These are phyloP conservation scores for Myrmophylax atrothorax DNA, from an alignment of 2,113 vertebrate genomes.

Conservation along the genomic window DNA sequence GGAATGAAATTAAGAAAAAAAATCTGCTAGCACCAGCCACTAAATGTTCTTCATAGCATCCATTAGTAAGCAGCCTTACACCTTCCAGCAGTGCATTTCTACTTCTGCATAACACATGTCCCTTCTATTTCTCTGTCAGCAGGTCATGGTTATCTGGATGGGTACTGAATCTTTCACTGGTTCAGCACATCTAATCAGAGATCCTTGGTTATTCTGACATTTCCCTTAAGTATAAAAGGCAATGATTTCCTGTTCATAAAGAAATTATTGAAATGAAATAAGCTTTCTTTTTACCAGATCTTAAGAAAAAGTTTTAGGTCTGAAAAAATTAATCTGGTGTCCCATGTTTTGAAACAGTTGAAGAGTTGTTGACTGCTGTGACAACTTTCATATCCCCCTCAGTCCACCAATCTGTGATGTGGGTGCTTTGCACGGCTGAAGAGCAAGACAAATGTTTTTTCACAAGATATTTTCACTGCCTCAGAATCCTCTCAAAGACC, in stretches of 20 bases:
- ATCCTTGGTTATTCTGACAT: not conserved
- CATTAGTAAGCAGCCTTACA: not conserved
- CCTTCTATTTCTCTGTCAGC: not conserved
- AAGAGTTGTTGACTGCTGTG: not conserved
- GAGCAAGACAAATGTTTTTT: slow-evolving; percentile 19
- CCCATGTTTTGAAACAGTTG: not conserved
- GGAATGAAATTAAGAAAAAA: not conserved
- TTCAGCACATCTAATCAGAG: not conserved
- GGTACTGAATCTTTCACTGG: not conserved
- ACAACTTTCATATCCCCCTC: not conserved
- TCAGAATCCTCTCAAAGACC: not conserved
- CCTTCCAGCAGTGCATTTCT: not conserved
- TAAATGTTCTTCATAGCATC: not conserved
- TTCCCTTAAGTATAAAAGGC: not conserved
- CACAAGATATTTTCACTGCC: slow-evolving; percentile 21
- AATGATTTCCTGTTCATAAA: not conserved
- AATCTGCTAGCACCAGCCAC: not conserved
- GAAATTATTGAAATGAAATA: not conserved
- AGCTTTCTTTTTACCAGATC: not conserved
- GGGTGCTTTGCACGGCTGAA: not conserved
- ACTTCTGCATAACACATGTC: not conserved
- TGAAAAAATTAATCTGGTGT: slow-evolving; percentile 23
- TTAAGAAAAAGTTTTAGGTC: not conserved
- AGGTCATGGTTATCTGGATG: not conserved
- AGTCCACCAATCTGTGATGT: not conserved